Percentiles rank a stretch among this genome's conserved stretches.
These are phyloP conservation scores for Hydrocynus forskahlii DNA, from an alignment of 2,797 vertebrate species.

Conservation along the genomic window DNA sequence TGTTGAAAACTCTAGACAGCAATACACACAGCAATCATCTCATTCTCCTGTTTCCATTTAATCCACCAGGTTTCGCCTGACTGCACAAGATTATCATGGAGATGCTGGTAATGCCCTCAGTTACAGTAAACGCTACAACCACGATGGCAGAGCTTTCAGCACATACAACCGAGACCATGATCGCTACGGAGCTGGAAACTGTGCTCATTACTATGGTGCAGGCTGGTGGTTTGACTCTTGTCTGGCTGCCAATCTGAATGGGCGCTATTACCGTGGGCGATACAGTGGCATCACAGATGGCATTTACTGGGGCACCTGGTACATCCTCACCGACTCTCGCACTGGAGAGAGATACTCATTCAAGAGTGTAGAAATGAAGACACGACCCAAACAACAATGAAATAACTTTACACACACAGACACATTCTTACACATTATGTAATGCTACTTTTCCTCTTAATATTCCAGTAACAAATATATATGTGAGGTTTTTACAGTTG, in stretches of 20 bases:
- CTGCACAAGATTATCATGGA: conserved; percentile 79
- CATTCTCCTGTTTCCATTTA: conserved; percentile 14
- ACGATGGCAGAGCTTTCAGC: conserved; percentile 81
- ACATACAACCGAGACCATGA: conserved; percentile 82
- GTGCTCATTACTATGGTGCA: conserved; percentile 82
- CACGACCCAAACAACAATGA: conserved; percentile 70
- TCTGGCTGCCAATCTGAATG: conserved; percentile 82
- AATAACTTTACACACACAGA: not conserved
- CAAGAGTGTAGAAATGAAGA: conserved; percentile 83
- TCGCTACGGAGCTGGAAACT: conserved; percentile 79
- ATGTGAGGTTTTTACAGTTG: not conserved
- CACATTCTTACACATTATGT: not conserved
- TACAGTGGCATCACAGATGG: conserved; percentile 82
- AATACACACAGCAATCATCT: not conserved
- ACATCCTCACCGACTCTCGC: conserved; percentile 81
- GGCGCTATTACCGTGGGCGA: conserved; percentile 76
- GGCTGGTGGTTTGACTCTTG: conserved; percentile 88
- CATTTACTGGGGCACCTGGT: conserved; percentile 87
- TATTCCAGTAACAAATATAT: conserved; percentile 2
- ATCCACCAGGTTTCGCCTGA: conserved; percentile 76
- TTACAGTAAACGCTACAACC: conserved; percentile 86
- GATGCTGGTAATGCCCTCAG: conserved; percentile 83
- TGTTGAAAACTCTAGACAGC: not conserved
- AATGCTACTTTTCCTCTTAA: conserved; percentile 9
- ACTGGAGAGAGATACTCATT: conserved; percentile 83